Conservation (phyloP, 30 jellyfish, hydroid and myxozoan genomes). For the Hydractinia echinata region DNA sequence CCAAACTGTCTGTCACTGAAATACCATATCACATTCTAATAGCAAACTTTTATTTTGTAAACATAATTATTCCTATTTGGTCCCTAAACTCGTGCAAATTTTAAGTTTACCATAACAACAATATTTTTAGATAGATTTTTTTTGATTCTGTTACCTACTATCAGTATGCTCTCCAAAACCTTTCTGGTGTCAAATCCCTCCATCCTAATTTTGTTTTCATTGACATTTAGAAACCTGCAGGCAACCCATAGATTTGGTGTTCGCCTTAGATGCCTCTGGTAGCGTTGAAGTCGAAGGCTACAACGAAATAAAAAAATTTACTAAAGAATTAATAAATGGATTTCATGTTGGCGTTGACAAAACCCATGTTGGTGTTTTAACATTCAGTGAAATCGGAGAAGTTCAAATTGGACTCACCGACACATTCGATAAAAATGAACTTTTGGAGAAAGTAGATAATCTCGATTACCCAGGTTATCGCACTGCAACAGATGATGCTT, state of each 20-base stretch:
- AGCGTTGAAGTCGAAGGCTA: conserved; percentile 57
- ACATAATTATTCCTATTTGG: too few species aligned
- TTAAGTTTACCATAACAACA: too few species aligned
- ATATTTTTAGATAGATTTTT: too few species aligned
- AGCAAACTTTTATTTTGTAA: too few species aligned
- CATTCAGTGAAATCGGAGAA: conserved; percentile 66
- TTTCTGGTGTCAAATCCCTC: too few species aligned
- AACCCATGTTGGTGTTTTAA: conserved; percentile 83
- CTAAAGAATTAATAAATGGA: conserved; percentile 53
- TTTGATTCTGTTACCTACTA: too few species aligned
- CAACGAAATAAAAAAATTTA: conserved; percentile 68
- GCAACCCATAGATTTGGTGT: conserved; percentile 66
- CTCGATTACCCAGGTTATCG: conserved; percentile 67
- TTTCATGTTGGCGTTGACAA: conserved; percentile 54
- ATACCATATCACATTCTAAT: too few species aligned
- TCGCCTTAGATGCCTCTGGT: conserved; percentile 89
- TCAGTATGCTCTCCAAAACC: too few species aligned
- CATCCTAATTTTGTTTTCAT: not conserved
- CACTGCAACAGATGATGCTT: conserved; percentile 88
- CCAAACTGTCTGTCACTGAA: too few species aligned
- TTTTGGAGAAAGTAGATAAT: conserved; percentile 47
- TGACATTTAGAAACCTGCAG: conserved; percentile 28
- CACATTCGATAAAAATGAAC: conserved; percentile 68
- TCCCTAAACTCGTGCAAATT: too few species aligned
- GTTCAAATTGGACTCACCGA: conserved; percentile 73